A percentile compares a stretch with the other conserved stretches of the same genome.
These are phyloP conservation scores for Daubentonia madagascariensis DNA, from an alignment of 2,113 vertebrate genomes.

Conservation along the genomic window DNA sequence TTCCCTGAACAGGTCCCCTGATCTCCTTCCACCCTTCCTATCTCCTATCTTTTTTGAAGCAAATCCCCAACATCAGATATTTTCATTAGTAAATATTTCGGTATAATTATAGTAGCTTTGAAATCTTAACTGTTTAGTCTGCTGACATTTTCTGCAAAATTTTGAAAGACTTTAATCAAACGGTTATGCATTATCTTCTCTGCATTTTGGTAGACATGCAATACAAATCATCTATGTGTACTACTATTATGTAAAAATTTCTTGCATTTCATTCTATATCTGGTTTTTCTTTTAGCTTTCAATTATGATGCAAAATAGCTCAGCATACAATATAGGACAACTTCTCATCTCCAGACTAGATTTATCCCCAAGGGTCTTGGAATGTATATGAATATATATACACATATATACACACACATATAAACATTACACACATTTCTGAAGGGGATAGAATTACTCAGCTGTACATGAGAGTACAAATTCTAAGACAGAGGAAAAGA, in stretches of 20 bases:
- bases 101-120: not conserved
- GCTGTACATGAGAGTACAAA: not conserved
- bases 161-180: not conserved
- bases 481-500: constrained; percentile 13
- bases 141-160: not conserved
- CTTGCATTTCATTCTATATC: not conserved
- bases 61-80: constrained; percentile 38
- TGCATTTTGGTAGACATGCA: not conserved
- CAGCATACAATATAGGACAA: not conserved
- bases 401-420: not conserved
- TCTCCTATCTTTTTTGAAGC: not conserved
- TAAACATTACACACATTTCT: not conserved
- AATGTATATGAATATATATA: not conserved
- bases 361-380: not conserved
- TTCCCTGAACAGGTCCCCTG: not conserved
- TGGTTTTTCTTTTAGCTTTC: constrained; percentile 38
- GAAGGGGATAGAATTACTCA: not conserved
- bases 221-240: not conserved
- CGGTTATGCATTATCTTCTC: not conserved
- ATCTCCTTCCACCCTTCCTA: not conserved
- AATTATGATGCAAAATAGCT: constrained; percentile 4
- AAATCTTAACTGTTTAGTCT: not conserved
- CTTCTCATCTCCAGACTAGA: not conserved
- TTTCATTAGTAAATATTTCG: constrained; percentile 29
- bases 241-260: not conserved